Base-by-base conservation (phyloP, 2,797 vertebrate species). In the Galaxias olidus region DNA sequence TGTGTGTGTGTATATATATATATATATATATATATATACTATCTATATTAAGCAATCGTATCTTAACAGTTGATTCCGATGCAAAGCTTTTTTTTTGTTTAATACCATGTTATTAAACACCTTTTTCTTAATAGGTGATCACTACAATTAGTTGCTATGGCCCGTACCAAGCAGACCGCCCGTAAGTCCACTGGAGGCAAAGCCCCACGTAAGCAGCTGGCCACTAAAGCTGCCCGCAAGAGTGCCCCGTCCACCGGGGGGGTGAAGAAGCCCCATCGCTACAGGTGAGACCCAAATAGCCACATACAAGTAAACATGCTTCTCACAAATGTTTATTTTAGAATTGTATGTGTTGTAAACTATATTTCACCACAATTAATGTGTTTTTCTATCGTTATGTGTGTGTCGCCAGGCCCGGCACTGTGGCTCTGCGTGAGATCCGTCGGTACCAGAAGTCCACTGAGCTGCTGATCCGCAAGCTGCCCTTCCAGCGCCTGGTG, bases 401-500 rank as follows among this genome's bases (percentile, higher is more conserved):
- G 10, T 75, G 79, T 73, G 72, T 70, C 0, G 69, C 9, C 19
- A 91, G 93, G 62, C 93, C 93, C 0, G 93, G 93, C 14, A 94
- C 93, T 0, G 93, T 94, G 63, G 93, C 93, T 20, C 82, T 94
- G 79, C 90, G 93, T 56, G 93, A 94, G 90, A 94, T 94, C 83
- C 90, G 93, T 55, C 92, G 93, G 82, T 94, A 94, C 63, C 93
- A 94, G 86, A 94, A 94, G 68, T 93, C 93, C 0, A 93, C 93
- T 0, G 91, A 93, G 83, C 83, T 94, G 77, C 87, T 94, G 76
- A 93, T 94, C 59, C 93, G 91, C 66, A 93, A 93, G 73, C 80
- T 94, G 72, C 93, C 91, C 0, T 94, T 94, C 80, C 93, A 94
- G 86, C 92, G 92, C 0, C 85, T 94, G 78, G 93, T 94, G 75